phyloP scores from a whole-genome alignment of 2,888 invertebrate genomes.

The Noctua pronuba region DNA sequence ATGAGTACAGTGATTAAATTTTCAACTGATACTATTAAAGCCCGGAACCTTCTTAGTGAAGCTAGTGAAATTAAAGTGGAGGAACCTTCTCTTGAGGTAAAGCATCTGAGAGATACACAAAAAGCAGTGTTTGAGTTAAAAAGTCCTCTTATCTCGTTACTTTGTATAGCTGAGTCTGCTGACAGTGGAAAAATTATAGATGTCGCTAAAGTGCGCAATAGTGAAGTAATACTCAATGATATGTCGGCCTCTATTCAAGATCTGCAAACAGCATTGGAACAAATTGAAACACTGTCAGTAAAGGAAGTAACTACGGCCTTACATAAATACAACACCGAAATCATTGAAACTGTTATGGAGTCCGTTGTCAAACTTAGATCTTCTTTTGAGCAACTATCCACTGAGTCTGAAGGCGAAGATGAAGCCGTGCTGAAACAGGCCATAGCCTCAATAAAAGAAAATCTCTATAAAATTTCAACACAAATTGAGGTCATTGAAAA shows the following conservation, averaged over 20 bases:
- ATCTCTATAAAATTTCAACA: slow-evolving; percentile 80
- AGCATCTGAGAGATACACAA: slow-evolving; percentile 84
- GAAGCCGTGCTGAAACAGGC: slow-evolving; percentile 77
- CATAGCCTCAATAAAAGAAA: slow-evolving; percentile 79
- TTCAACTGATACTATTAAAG: slow-evolving; percentile 89
- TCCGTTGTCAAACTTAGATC: slow-evolving; percentile 92
- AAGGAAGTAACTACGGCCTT: slow-evolving; percentile 85
- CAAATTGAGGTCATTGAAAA: slow-evolving; percentile 79
- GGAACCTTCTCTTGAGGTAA: slow-evolving; percentile 77
- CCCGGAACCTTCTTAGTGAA: slow-evolving; percentile 81
- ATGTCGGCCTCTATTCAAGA: slow-evolving; percentile 88
- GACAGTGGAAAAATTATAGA: slow-evolving; percentile 74
- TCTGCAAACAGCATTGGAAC: slow-evolving; percentile 86
- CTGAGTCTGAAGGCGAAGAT: slow-evolving; percentile 75
- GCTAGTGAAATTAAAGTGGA: slow-evolving; percentile 80
- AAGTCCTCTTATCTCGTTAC: slow-evolving; percentile 80
- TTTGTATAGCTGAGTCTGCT: slow-evolving; percentile 81
- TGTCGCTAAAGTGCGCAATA: slow-evolving; percentile 74
- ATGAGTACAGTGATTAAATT: slow-evolving; percentile 88
- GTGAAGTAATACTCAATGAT: slow-evolving; percentile 83
- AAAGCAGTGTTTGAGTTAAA: slow-evolving; percentile 84
- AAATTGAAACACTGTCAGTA: slow-evolving; percentile 88
- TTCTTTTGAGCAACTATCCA: slow-evolving; percentile 88
- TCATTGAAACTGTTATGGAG: slow-evolving; percentile 92
- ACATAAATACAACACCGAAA: slow-evolving; percentile 89